These are phyloP conservation scores for Helostoma temminkii DNA, from an alignment of 2,797 vertebrate genomes.

Conservation along the genomic window DNA sequence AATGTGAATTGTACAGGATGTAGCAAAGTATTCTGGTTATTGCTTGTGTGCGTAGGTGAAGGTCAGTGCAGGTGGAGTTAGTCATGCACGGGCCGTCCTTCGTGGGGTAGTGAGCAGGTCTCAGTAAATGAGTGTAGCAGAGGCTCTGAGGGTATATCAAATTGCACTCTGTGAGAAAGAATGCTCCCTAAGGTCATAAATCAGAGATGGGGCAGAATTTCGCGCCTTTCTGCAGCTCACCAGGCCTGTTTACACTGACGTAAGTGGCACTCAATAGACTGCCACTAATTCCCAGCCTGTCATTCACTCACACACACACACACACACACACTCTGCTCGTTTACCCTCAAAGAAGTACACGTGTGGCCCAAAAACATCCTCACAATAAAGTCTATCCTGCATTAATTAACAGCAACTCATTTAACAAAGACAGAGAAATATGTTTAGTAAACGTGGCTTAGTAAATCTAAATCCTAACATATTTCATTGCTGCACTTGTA, in stretches of 20 bases:
- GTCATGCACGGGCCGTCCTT: slow-evolving; percentile 75
- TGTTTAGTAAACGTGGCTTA: neutral
- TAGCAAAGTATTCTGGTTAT: slow-evolving; percentile 14
- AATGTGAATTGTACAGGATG: neutral
- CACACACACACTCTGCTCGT: slow-evolving; percentile 22
- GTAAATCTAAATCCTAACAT: slow-evolving; percentile 1
- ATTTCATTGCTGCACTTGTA: neutral
- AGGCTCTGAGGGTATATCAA: slow-evolving; percentile 73
- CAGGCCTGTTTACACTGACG: slow-evolving; percentile 85
- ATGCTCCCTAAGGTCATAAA: slow-evolving; percentile 85
- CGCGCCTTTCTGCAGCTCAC: slow-evolving; percentile 83
- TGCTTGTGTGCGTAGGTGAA: slow-evolving; percentile 66
- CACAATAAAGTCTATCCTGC: neutral
- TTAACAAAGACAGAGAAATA: neutral
- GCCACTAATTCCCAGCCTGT: slow-evolving; percentile 65
- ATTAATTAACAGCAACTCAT: slow-evolving; percentile 15
- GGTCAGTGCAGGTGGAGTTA: slow-evolving; percentile 80
- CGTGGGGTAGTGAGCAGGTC: slow-evolving; percentile 76
- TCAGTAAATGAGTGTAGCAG: slow-evolving; percentile 82
- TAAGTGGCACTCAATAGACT: slow-evolving; percentile 79
- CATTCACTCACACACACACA: slow-evolving; percentile 43
- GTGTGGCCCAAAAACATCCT: slow-evolving; percentile 14
- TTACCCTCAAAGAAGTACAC: slow-evolving; percentile 32
- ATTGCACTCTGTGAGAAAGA: slow-evolving; percentile 79
- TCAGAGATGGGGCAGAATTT: slow-evolving; percentile 83